These are phyloP conservation scores for Oopsacas minuta DNA, from an alignment of 37 sponge, comb jelly and placozoan species.

Conservation along the genomic window DNA sequence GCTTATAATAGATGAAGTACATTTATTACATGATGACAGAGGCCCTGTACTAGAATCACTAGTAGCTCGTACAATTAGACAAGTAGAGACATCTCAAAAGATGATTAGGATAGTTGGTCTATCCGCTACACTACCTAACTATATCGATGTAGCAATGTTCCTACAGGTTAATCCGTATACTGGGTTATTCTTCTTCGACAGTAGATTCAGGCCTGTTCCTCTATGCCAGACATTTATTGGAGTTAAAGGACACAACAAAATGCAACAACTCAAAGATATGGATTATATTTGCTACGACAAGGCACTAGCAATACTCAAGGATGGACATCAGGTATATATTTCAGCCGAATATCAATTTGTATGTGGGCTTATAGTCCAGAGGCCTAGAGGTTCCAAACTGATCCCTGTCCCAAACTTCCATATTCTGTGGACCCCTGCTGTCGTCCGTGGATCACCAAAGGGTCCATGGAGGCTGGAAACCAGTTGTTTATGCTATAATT, in stretches of 20 bases:
- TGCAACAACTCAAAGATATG: conserved; percentile 73
- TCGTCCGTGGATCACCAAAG: too few relatives aligned
- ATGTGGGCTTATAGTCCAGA: too few relatives aligned
- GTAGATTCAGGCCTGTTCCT: conserved; percentile 88
- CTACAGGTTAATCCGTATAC: conserved; percentile 72
- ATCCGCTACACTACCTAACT: conserved; percentile 97
- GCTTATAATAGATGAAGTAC: conserved; percentile 94
- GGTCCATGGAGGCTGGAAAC: too few relatives aligned
- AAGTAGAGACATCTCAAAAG: conserved; percentile 85
- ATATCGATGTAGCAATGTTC: conserved; percentile 81
- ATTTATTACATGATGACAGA: conserved; percentile 89
- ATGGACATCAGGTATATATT: conserved; percentile 72
- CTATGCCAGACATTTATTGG: conserved; percentile 82
- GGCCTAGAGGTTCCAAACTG: too few relatives aligned
- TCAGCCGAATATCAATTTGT: too few relatives aligned
- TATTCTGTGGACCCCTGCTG: too few relatives aligned
- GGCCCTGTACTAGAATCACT: conserved; percentile 95
- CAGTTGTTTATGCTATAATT: too few relatives aligned
- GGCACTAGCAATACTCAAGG: conserved; percentile 50
- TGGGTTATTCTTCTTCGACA: conserved; percentile 94
- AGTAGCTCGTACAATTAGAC: conserved; percentile 90
- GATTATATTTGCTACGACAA: conserved; percentile 92
- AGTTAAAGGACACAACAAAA: conserved; percentile 46
- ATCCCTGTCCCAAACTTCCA: too few relatives aligned
- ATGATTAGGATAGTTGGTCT: conserved; percentile 95